Conservation (phyloP, 1,140 invertebrate genomes). For the Ostrea edulis region DNA sequence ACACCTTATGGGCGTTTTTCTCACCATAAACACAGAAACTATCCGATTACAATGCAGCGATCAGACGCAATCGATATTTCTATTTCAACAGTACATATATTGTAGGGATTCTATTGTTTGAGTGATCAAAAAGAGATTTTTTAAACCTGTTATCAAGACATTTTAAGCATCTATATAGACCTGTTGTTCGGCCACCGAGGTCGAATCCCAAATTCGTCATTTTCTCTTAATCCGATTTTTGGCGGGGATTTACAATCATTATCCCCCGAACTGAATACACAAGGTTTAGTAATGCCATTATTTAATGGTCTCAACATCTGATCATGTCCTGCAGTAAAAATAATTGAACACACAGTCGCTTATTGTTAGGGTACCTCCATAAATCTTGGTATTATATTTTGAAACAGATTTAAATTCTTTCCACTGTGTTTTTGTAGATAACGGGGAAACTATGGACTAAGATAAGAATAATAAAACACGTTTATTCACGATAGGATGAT, state of each 20-base stretch:
- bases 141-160: not conserved
- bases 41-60: slow-evolving; percentile 33
- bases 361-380: not conserved
- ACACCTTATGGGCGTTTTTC: slow-evolving; percentile 7
- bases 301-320: not conserved
- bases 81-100: not conserved
- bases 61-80: slow-evolving; percentile 14
- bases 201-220: slow-evolving; percentile 14
- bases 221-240: slow-evolving; percentile 35
- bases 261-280: slow-evolving; percentile 13
- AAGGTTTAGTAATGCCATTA: slow-evolving; percentile 4
- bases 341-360: slow-evolving; percentile 15
- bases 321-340: slow-evolving; percentile 30
- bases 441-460: slow-evolving; percentile 31
- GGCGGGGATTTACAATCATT: not conserved
- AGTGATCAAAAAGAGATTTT: not conserved
- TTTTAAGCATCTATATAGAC: not conserved
- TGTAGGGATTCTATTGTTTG: not conserved
- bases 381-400: not conserved
- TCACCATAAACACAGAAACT: not conserved
- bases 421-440: slow-evolving; percentile 1
- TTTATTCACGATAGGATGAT: not conserved
- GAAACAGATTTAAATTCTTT: slow-evolving; percentile 35
- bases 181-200: not conserved
- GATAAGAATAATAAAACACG: slow-evolving; percentile 12